These are phyloP conservation scores for Desmodus rotundus DNA, from an alignment of 2,113 vertebrate species.

Conservation along the genomic window DNA sequence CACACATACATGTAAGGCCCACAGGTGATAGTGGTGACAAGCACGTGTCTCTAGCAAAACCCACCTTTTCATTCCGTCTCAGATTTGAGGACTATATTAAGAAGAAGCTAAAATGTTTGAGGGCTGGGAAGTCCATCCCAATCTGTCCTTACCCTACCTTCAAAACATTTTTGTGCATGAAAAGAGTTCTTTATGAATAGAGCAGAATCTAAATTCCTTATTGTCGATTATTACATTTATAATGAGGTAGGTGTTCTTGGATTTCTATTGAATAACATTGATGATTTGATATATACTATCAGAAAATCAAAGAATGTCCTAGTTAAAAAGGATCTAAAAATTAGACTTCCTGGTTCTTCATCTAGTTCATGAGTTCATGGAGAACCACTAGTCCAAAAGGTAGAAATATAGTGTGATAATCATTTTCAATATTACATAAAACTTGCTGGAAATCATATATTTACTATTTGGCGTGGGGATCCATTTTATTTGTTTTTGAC, in stretches of 20 bases:
- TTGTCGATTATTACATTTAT: not conserved
- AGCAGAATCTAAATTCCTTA: not conserved
- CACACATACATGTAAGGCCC: not conserved
- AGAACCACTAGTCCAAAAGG: not conserved
- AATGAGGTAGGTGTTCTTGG: not conserved
- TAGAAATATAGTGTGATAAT: not conserved
- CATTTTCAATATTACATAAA: constrained; percentile 17
- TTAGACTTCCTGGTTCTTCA: not conserved
- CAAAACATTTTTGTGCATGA: not conserved
- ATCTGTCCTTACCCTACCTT: not conserved
- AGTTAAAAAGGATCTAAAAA: not conserved
- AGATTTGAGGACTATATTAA: not conserved
- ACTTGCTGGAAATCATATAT: not conserved
- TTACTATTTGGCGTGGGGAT: not conserved
- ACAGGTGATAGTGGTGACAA: not conserved
- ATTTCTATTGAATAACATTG: not conserved
- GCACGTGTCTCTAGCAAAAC: not conserved
- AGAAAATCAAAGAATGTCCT: not conserved
- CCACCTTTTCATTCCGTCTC: not conserved
- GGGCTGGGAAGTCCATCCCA: not conserved
- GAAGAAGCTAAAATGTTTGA: not conserved
- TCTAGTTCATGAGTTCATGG: not conserved
- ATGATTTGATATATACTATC: not conserved
- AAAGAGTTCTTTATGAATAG: not conserved
- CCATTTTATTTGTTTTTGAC: not conserved